Evolutionary conservation across 2,888 invertebrate species (phyloP), one percentile per base, ranked within the genome.

Genomic region (Yponomeuta plumbellus): DNA sequence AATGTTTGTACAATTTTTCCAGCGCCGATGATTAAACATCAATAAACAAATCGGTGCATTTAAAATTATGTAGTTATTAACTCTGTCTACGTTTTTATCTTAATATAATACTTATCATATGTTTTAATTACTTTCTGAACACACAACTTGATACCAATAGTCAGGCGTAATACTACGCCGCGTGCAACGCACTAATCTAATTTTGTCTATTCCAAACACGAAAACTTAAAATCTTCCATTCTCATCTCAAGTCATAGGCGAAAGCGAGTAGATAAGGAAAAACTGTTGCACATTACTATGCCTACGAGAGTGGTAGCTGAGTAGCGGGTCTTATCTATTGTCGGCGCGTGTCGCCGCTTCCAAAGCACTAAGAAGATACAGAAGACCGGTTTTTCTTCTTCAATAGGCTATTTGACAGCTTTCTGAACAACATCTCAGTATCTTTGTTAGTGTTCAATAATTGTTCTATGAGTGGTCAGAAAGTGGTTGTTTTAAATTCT

Each of bases 221-320:
- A 52, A 17, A 52, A 13, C 13, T 52, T 52, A 52, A 52, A 52
- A 52, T 52, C 44, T 52, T 52, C 17, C 17, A 17, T 17, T 52
- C 17, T 17, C 44, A 5, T 52, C 44, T 17, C 17, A 52, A 52
- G 5, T 17, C 17, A 52, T 5, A 34, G 44, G 17, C 44, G 5
- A 17, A 3, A 1, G 44, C 17, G 44, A 3, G 17, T 52, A 52
- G 44, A 52, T 52, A 52, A 52, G 17, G 13, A 13, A 52, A 52
- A 52, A 52, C 44, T 52, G 44, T 52, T 52, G 44, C 44, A 52
- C 44, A 52, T 52, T 52, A 52, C 44, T 52, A 44, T 44, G 44
- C 44, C 44, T 52, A 13, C 17, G 44, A 52, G 44, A 52, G 8
- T 34, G 34, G 34, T 34, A 34, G 8, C 6, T 34, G 34, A 34